Conservation (phyloP, 2,113 vertebrate genomes). For the Myrmecophaga tridactyla region DNA sequence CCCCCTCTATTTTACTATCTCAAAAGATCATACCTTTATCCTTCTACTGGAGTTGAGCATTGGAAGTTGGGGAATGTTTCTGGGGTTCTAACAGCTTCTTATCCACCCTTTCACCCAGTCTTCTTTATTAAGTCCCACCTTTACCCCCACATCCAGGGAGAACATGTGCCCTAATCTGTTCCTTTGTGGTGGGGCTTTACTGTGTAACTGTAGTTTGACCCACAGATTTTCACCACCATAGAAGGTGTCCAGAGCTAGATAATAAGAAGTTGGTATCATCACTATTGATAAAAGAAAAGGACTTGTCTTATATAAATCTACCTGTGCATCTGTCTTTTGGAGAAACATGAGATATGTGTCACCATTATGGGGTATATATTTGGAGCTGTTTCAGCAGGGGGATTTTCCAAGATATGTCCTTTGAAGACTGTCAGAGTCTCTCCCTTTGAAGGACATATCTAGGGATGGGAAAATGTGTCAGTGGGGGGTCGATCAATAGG, state of each 20-base stretch:
- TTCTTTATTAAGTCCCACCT: not conserved
- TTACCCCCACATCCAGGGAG: not conserved
- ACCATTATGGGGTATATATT: not conserved
- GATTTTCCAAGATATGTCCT: slow-evolving; percentile 38
- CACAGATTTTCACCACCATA: slow-evolving; percentile 8
- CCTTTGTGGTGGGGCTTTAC: not conserved
- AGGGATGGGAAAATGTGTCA: slow-evolving; percentile 18
- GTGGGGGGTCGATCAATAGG: not conserved
- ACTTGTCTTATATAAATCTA: not conserved
- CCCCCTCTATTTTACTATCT: not conserved
- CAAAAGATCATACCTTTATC: not conserved
- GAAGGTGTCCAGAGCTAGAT: not conserved
- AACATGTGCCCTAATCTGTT: not conserved
- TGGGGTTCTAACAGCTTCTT: not conserved
- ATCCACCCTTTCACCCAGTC: not conserved
- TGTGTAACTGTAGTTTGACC: not conserved
- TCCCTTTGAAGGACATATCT: not conserved
- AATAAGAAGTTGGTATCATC: not conserved
- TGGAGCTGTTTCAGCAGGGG: not conserved
- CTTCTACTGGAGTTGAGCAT: not conserved
- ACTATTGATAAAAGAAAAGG: not conserved
- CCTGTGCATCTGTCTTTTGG: not conserved
- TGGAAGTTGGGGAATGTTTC: not conserved
- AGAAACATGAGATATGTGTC: not conserved
- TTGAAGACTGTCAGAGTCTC: too few relatives aligned